Evolutionary conservation across 2,888 invertebrate species (phyloP), one percentile per base, ranked within the genome.

Genomic region (Drosophila quinaria): DNA sequence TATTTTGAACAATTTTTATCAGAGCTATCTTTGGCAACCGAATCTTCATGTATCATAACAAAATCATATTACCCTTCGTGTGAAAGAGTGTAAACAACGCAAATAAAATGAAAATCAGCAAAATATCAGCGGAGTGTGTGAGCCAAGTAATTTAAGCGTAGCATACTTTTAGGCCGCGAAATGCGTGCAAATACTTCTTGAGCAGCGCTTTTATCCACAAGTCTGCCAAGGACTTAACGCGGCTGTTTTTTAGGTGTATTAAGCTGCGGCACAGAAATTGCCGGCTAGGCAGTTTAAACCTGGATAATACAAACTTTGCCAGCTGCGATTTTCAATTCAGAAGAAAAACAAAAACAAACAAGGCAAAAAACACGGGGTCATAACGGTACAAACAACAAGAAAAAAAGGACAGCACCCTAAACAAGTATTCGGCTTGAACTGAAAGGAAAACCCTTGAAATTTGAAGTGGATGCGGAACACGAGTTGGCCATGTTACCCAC

Each of bases 281-380:
- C 61, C 35, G 41, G 51, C 56, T 44, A 49, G 66, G 77, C 81
- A 69, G 59, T 70, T 84, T 84, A 81, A 81, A 50, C 52, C 35
- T 50, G 65, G 22, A 41, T 47, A 42, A 59, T 49, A 72, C 47
- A 55, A 72, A 49, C 39, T 17, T 54, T 44, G 63, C 70, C 82
- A 82, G 68, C 80, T 85, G 80, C 72, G 78, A 70, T 66, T 82
- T 82, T 82, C 73, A 86, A 76, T 82, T 72, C 51, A 58, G 52
- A 68, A 62, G 35, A 50, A 68, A 70, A 70, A 60, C 64, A 62
- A 64, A 56, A 62, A 55, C 42, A 49, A 52, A 64, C 39, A 55
- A 31, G 46, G 15, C 35, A 52, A 15, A 69, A 59, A 51, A 59
- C 33, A 49, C 39, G 31, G 50, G 11, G 33, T 39, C 54, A 67